Evolutionary conservation across 2,888 invertebrate species (phyloP).

Genomic region (Perithous albicinctus): DNA sequence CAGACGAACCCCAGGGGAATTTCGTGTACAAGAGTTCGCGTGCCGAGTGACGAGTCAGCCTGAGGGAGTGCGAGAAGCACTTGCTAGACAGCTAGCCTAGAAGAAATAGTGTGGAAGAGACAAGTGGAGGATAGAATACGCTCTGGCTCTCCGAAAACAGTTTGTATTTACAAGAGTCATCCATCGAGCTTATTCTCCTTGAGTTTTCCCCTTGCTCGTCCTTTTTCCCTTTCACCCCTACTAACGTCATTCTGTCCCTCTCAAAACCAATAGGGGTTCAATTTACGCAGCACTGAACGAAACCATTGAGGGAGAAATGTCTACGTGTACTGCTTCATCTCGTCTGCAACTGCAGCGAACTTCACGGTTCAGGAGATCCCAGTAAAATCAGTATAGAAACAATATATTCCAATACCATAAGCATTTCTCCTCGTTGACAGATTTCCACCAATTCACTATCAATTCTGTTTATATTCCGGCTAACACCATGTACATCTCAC

Average conservation of each 20-base stretch:
- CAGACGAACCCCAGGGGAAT: conserved; percentile 15
- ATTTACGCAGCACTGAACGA: conserved; percentile 24
- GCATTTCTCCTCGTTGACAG: conserved; percentile 29
- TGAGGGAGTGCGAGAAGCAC: conserved; percentile 22
- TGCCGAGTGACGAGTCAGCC: conserved; percentile 21
- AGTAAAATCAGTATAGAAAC: conserved; percentile 1
- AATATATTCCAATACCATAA: conserved; percentile 4
- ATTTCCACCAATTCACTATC: conserved; percentile 20
- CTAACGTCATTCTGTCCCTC: conserved; percentile 3
- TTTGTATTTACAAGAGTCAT: conserved; percentile 75
- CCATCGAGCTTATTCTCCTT: conserved; percentile 69
- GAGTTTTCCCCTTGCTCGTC: conserved; percentile 51
- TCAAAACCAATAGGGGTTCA: conserved; percentile 7
- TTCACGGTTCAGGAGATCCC: conserved; percentile 8
- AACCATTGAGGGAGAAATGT: conserved; percentile 1
- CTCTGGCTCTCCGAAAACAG: conserved; percentile 59
- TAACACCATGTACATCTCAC: neutral
- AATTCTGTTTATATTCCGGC: conserved; percentile 4
- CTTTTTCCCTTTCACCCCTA: conserved; percentile 24
- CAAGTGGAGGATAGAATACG: conserved; percentile 49
- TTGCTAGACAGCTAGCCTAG: conserved; percentile 30
- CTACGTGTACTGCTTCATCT: conserved; percentile 12
- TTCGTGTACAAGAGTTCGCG: conserved; percentile 4
- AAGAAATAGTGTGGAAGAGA: conserved; percentile 31
- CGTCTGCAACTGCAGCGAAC: neutral